Conservation (phyloP, 2,113 vertebrate species). For the Dicerorhinus sumatrensis region DNA sequence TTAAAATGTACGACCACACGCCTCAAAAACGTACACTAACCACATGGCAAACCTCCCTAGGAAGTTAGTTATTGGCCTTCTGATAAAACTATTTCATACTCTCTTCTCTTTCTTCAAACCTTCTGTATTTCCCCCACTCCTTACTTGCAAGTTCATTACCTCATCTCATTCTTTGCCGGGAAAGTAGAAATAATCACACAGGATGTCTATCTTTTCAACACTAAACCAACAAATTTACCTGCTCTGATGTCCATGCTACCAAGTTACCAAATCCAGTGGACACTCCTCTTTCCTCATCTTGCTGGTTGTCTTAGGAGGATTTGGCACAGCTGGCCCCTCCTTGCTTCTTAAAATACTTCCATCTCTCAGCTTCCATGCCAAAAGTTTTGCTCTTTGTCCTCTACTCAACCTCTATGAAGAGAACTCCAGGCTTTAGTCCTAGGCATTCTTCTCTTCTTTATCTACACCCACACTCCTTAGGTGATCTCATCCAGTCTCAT, state of each 20-base stretch:
- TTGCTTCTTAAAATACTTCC: background rate
- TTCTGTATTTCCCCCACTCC: background rate
- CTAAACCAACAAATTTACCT: background rate
- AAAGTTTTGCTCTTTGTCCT: background rate
- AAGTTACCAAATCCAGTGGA: background rate
- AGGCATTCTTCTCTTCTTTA: background rate
- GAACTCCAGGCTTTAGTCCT: background rate
- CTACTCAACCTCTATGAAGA: background rate
- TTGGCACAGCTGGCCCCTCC: background rate
- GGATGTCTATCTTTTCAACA: background rate
- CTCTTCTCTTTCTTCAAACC: slow-evolving; percentile 6
- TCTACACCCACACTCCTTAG: background rate
- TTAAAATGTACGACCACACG: slow-evolving; percentile 5
- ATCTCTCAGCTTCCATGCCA: background rate
- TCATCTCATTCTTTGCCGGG: background rate
- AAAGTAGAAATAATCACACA: background rate
- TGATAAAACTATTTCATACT: background rate
- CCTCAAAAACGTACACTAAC: slow-evolving; percentile 13
- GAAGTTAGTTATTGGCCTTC: background rate
- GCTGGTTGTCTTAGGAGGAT: background rate
- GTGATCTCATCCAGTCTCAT: background rate
- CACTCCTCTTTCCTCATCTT: background rate
- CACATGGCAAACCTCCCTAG: background rate
- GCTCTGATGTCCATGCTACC: background rate
- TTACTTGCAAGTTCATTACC: background rate